A percentile compares a stretch with the other conserved stretches of the same genome.
Conservation (phyloP, 2,113 vertebrate genomes). For the Platichthys flesus region DNA sequence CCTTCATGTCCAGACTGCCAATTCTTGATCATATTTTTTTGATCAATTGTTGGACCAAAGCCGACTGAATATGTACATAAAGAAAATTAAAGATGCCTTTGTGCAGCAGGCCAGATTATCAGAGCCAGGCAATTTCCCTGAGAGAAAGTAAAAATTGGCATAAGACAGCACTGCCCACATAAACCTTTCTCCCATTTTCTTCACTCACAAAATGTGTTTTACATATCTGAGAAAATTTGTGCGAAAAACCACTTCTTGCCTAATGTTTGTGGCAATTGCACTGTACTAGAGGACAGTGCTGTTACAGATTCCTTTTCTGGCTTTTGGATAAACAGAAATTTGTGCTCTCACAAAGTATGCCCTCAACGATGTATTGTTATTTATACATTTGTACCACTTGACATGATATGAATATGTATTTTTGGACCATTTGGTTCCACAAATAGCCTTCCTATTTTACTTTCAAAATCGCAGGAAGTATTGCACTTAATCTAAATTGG, state of each 20-base stretch:
- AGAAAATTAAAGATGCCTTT: slow-evolving; percentile 28
- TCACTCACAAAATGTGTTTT: slow-evolving; percentile 36
- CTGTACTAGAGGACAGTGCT: neutral
- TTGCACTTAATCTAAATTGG: neutral
- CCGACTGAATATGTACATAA: slow-evolving; percentile 12
- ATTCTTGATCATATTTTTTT: slow-evolving; percentile 11
- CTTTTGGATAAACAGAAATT: neutral
- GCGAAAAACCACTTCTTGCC: slow-evolving; percentile 30
- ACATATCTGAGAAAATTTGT: slow-evolving; percentile 47
- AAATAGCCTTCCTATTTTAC: slow-evolving; percentile 23
- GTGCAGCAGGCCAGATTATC: slow-evolving; percentile 24
- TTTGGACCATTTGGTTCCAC: slow-evolving; percentile 35
- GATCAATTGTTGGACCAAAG: neutral
- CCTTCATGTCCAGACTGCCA: slow-evolving; percentile 14
- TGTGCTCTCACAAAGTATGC: slow-evolving; percentile 5
- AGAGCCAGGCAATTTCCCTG: slow-evolving; percentile 23
- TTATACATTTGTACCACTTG: slow-evolving; percentile 34
- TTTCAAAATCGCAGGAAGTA: slow-evolving; percentile 34
- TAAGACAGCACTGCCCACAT: slow-evolving; percentile 34
- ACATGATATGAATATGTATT: slow-evolving; percentile 38
- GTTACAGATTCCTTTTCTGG: neutral
- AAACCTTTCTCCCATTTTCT: slow-evolving; percentile 28
- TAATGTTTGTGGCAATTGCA: slow-evolving; percentile 8
- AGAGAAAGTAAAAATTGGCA: slow-evolving; percentile 48
- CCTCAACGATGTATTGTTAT: slow-evolving; percentile 23